Conservation (phyloP, 2,888 invertebrate genomes). For the Cosmia pyralina region DNA sequence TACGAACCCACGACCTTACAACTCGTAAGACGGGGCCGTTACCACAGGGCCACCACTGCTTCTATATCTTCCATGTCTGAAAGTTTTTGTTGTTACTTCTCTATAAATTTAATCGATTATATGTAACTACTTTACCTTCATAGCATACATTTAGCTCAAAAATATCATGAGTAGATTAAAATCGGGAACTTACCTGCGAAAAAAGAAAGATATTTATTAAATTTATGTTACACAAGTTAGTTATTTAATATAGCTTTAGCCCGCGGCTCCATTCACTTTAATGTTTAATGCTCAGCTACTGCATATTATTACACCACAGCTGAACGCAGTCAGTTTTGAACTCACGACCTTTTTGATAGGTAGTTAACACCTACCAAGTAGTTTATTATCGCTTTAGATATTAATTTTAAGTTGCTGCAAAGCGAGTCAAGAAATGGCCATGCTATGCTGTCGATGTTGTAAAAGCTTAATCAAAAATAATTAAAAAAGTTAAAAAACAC, state of each 20-base stretch:
- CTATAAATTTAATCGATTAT: neutral
- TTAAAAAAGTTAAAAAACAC: too few relatives aligned
- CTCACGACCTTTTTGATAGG: slow-evolving; percentile 58
- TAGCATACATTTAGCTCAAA: slow-evolving; percentile 19
- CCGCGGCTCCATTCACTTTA: slow-evolving; percentile 57
- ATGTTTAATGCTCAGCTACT: slow-evolving; percentile 52
- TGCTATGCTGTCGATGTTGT: neutral
- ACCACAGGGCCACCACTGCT: too few relatives aligned
- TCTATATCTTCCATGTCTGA: neutral
- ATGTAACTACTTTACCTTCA: neutral
- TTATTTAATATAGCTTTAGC: slow-evolving; percentile 45
- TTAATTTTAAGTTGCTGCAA: slow-evolving; percentile 51
- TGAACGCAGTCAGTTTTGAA: slow-evolving; percentile 50
- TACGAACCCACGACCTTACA: too few relatives aligned
- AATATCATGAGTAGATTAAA: slow-evolving; percentile 11
- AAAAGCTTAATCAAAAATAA: neutral
- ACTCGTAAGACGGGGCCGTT: too few relatives aligned
- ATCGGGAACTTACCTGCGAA: slow-evolving; percentile 72
- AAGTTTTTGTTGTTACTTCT: neutral
- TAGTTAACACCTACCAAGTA: slow-evolving; percentile 55
- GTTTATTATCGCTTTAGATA: slow-evolving; percentile 57
- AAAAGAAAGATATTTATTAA: slow-evolving; percentile 50
- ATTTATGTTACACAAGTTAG: slow-evolving; percentile 27
- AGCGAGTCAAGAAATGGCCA: neutral
- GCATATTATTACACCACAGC: slow-evolving; percentile 53